These are phyloP conservation scores for Cotesia congregata DNA, from an alignment of 2,888 invertebrate genomes.

Conservation along the genomic window DNA sequence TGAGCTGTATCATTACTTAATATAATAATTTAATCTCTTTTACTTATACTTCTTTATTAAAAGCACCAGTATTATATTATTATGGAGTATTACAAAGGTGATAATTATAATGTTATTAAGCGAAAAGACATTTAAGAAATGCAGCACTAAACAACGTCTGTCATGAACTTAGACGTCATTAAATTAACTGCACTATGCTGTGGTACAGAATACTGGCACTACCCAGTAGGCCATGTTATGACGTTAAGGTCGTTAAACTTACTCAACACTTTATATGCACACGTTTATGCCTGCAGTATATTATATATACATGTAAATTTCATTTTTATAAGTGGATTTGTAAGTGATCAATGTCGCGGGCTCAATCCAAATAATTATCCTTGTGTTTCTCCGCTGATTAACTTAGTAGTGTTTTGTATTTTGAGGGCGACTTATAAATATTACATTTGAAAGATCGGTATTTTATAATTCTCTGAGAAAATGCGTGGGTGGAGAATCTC, in stretches of 20 bases:
- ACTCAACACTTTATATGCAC: not conserved
- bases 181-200: not conserved
- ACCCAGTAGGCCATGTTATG: slow-evolving; percentile 4
- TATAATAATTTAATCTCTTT: not conserved
- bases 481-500: slow-evolving; percentile 54
- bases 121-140: not conserved
- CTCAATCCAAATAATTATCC: not conserved
- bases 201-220: no score
- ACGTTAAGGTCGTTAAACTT: slow-evolving; percentile 29
- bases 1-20: not conserved
- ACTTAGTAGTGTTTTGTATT: not conserved
- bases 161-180: slow-evolving; percentile 11
- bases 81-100: not conserved
- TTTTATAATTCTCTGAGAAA: slow-evolving; percentile 47
- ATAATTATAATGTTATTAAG: not conserved
- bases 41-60: not conserved
- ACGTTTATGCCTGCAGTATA: not conserved
- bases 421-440: not conserved
- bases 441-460: not conserved
- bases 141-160: not conserved
- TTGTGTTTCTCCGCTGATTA: no score
- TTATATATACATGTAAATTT: not conserved
- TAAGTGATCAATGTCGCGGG: slow-evolving; percentile 1
- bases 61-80: not conserved
- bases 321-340: not conserved